Evolutionary conservation across 2,797 vertebrate species (phyloP), one percentile per base, ranked within the genome.

Genomic region (Delichon dasypus): DNA sequence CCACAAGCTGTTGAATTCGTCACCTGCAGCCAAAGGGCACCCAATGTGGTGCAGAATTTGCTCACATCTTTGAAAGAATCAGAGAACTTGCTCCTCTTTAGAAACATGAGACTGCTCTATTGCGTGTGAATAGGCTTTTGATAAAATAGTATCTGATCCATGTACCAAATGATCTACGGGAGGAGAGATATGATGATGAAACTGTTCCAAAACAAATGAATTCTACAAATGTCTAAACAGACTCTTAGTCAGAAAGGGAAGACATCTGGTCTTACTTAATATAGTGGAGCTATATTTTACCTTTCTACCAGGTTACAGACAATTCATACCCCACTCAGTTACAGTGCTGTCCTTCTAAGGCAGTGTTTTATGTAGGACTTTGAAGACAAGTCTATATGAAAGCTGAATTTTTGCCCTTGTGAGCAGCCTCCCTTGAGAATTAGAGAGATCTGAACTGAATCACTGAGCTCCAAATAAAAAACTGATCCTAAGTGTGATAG

Each of bases 1-100:
- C 66, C 92, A 66, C 72, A 91, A 93, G 82, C 76, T 80, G 89
- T 58, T 74, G 88, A 85, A 81, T 94, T 78, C 77, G 83, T 90
- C 51, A 95, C 88, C 18, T 78, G 70, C 68, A 64, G 62, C 88
- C 72, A 88, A 93, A 88, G 77, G 87, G 65, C 55, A 61, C 92
- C 80, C 93, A 93, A 89, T 95, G 90, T 38, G 60, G 85, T 81
- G 58, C 65, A 70, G 85, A 93, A 70, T 93, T 89, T 88, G n/a
- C 79, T 87, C 65, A 32, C 9, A 51, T 85, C 75, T 94, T 76
- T 78, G 50, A 78, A 93, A 91, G 85, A 53, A 54, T 45, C 62
- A 66, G 42, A 60, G 57, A 57, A 87, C 40, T 36, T 29, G 20
- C 30, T 71, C 21, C 32, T 88, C 85, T 76, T 64, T 64, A 85